These are phyloP conservation scores for Astreopora myriophthalma DNA, from an alignment of 64 coral and sea anemone genomes.

Conservation along the genomic window DNA sequence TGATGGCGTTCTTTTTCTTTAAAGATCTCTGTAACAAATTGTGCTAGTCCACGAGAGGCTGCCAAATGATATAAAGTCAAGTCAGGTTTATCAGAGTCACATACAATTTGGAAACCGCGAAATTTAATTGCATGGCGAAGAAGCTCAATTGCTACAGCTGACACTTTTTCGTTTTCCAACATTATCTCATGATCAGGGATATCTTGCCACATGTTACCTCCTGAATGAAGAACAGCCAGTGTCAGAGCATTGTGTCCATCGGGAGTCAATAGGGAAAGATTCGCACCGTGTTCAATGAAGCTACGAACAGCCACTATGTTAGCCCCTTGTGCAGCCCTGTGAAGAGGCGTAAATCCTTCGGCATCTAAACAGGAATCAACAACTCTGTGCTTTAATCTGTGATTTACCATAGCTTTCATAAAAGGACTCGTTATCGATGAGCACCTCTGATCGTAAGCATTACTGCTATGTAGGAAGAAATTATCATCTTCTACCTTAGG, in stretches of 20 bases:
- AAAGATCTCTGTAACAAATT: constrained; percentile 8
- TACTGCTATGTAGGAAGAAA: constrained; percentile 3
- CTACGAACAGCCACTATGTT: constrained; percentile 20
- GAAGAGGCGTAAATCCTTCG: constrained; percentile 57
- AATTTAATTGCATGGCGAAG: not conserved
- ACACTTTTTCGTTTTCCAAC: not conserved
- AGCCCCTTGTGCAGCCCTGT: constrained; percentile 70
- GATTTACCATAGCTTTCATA: not conserved
- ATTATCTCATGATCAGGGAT: not conserved
- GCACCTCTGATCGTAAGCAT: not conserved
- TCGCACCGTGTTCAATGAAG: constrained; percentile 25
- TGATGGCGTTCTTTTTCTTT: not conserved
- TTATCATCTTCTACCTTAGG: not conserved
- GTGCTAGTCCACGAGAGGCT: constrained; percentile 13
- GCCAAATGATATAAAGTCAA: constrained; percentile 38
- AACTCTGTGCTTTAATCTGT: not conserved
- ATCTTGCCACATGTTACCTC: not conserved
- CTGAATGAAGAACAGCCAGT: constrained; percentile 23
- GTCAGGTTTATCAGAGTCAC: not conserved
- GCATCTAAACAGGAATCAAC: constrained; percentile 44
- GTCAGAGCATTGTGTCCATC: constrained; percentile 23
- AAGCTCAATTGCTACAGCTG: not conserved
- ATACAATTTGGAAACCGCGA: not conserved
- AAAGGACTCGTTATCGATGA: not conserved
- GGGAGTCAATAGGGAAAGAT: not conserved